A percentile compares a stretch with the other conserved stretches of the same genome.
Evolutionary conservation across 2,113 vertebrate species (phyloP).

Genomic region (Crypturellus undulatus): DNA sequence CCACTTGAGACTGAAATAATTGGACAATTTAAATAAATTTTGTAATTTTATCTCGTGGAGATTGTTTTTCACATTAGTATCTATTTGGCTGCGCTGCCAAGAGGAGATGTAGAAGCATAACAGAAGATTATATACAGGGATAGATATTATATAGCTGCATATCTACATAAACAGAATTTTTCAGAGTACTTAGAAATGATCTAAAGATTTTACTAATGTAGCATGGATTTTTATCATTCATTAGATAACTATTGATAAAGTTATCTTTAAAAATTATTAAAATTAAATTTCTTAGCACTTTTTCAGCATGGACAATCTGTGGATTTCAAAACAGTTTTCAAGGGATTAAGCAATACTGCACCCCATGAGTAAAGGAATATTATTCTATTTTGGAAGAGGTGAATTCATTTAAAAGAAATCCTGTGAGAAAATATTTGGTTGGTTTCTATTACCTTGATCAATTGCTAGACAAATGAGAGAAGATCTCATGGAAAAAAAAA

Average conservation of each 20-base stretch:
- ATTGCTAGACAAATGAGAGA: not conserved
- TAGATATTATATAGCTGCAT: not conserved
- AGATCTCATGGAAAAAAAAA: too few relatives aligned
- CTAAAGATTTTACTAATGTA: not conserved
- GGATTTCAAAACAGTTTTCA: not conserved
- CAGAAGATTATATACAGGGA: not conserved
- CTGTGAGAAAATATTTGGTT: not conserved
- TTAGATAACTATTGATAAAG: not conserved
- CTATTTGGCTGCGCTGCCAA: conserved; percentile 2
- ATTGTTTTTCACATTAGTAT: not conserved
- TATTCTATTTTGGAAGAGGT: not conserved
- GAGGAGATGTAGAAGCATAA: not conserved
- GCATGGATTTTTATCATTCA: not conserved
- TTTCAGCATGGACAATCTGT: not conserved
- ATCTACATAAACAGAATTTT: not conserved
- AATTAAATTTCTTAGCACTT: not conserved
- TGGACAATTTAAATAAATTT: conserved; percentile 4
- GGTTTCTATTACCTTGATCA: not conserved
- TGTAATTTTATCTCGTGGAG: not conserved
- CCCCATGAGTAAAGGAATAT: not conserved
- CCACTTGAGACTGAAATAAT: conserved; percentile 1
- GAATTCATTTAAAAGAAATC: not conserved
- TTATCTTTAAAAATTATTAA: not conserved
- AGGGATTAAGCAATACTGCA: not conserved
- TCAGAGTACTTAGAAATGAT: not conserved